Evolutionary conservation across 2,888 invertebrate species (phyloP), one percentile per base, ranked within the genome.

Genomic region (Drosophila formosana): DNA sequence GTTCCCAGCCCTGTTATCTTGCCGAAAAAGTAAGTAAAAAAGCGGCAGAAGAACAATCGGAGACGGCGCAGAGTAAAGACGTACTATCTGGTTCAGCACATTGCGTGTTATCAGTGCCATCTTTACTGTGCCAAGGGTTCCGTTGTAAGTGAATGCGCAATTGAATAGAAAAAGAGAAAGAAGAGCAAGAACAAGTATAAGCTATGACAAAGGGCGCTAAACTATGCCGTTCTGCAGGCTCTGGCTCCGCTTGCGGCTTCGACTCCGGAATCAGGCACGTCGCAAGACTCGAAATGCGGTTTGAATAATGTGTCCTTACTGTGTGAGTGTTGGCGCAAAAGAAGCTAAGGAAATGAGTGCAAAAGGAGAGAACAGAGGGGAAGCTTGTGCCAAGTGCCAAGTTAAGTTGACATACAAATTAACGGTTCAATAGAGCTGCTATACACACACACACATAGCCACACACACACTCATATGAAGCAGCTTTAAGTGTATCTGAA

Each of bases 401-500:
- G 83, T 75, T 78, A 80, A 84, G 82, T 82, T 80, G 78, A 73
- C 75, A 81, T 75, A 77, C 74, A 79, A 85, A 85, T 82, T 88
- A 79, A 82, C 82, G 85, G 88, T 88, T 85, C 88, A 88, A 85
- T 85, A 85, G 88, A 84, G 67, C 52, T 68, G 56, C 61, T 53
- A 57, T 55, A 75, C 51, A 45, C 51, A 39, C 70, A 67, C 41
- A 53, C 28, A 26, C 13, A 23, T 4, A 13, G 39, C 23, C 13
- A 43, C 52, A 41, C 13, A 62, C 23, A 58, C 32, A 28, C 18
- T 62, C 26, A 30, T 41, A 41, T 11, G 6, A 7, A 41, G 6
- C 49, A 50, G 32, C 25, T 55, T 37, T 28, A 50, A 26, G 62
- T 50, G 58, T 55, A 58, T 62, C 64, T 50, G 56, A 76, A 81